Evolutionary conservation across 2,888 invertebrate genomes (phyloP), one percentile per base, ranked within the genome.

Genomic region (Watsonalla cultraria): DNA sequence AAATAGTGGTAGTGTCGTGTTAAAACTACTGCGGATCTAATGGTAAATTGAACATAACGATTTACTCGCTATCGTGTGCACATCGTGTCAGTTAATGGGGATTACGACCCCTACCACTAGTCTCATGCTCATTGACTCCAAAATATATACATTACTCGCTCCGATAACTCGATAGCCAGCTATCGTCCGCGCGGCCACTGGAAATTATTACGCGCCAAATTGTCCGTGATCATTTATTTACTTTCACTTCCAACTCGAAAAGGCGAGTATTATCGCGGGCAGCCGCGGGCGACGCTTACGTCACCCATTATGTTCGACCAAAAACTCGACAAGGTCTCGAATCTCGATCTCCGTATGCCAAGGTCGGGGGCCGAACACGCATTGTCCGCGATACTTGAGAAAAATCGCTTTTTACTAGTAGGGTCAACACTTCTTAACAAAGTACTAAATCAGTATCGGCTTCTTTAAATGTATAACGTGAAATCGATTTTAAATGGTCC

Each of bases 291-390:
- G 59, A 65, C 57, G 58, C 56, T 65, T 66, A 68, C 71, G 71
- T 74, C 70, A 70, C 54, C 66, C 53, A 64, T 66, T 68, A 70
- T 69, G 57, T 59, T 61, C 62, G 54, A 62, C n/a, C 64, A 70
- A 72, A 75, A 74, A 77, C 60, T 60, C 64, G 54, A 55, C 82
- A 82, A 82, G 82, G 82, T 76, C 74, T 74, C 54, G 59, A 62
- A 66, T 64, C 70, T 70, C 67, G 60, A 72, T 69, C 70, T 71
- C 71, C 65, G 70, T 51, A 58, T 58, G 51, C 65, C 80, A 81
- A 82, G 81, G 82, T 68, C 80, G 70, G 48, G 58, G 54, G 55
- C 57, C 62, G 68, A 75, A 66, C 77, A 74, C 69, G 76, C 69
- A 70, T 74, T 77, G 74, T 77, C 55, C 52, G 61, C 53, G 59